These are phyloP conservation scores for Cryptocheilus praepositus DNA, from an alignment of 2,888 invertebrate genomes.

Conservation along the genomic window DNA sequence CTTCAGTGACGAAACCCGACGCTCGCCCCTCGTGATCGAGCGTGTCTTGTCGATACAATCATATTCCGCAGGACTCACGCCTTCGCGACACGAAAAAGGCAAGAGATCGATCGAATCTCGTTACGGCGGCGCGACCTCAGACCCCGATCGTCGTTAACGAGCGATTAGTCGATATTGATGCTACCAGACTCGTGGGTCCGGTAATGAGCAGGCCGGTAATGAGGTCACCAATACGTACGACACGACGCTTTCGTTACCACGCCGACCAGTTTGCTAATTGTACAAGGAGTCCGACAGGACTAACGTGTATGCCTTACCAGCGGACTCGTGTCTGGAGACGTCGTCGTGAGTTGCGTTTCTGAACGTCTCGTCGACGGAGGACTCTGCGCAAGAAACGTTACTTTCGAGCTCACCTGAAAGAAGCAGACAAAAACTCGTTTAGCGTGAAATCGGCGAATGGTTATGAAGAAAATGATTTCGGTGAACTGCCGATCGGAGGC, in stretches of 20 bases:
- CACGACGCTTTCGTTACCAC: constrained; percentile 37
- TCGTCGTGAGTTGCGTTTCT: no score
- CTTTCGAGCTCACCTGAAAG: no score
- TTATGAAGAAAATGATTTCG: no score
- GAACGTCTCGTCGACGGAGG: no score
- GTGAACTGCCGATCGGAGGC: no score
- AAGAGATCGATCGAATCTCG: constrained; percentile 12
- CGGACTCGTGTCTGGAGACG: no score
- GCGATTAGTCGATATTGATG: constrained; percentile 42
- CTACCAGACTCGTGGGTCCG: constrained; percentile 20
- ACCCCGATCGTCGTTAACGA: constrained; percentile 40
- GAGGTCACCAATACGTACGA: constrained; percentile 32
- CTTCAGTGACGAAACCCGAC: no score
- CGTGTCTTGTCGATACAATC: neutral
- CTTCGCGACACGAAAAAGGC: constrained; percentile 3
- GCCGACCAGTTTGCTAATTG: constrained; percentile 33
- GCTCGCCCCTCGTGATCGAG: no score
- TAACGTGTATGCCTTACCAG: no score
- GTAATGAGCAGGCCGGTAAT: constrained; percentile 17
- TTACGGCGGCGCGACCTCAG: constrained; percentile 34
- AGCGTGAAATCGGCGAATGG: no score
- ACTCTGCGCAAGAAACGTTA: no score
- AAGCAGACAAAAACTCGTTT: no score
- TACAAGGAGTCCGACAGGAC: neutral
- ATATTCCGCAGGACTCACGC: neutral